These are phyloP conservation scores for Aricia artaxerxes DNA, from an alignment of 2,888 invertebrate genomes.

Conservation along the genomic window DNA sequence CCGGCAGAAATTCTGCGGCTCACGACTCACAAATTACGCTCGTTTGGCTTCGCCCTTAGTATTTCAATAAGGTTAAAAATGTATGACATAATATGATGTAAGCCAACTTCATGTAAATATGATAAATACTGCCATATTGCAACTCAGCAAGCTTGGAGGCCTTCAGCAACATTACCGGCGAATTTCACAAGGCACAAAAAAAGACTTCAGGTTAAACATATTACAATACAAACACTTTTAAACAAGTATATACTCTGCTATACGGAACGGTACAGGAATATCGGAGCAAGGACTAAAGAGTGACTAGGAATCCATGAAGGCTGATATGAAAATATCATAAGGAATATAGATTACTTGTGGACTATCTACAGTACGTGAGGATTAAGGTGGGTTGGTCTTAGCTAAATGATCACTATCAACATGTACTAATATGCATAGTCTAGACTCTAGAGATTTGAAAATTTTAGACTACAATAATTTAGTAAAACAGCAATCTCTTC, in stretches of 20 bases:
- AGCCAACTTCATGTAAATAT: background rate
- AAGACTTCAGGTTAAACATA: conserved; percentile 55
- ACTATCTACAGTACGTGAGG: conserved; percentile 23
- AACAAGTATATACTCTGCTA: conserved; percentile 46
- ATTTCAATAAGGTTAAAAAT: background rate
- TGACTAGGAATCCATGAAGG: conserved; percentile 46
- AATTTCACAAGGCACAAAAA: conserved; percentile 71
- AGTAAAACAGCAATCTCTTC: background rate
- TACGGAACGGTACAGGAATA: conserved; percentile 45
- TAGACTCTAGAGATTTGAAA: background rate
- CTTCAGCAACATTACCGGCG: conserved; percentile 56
- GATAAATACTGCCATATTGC: conserved; percentile 28
- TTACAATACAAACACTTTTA: conserved; percentile 43
- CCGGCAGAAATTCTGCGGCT: no score
- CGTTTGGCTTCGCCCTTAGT: background rate
- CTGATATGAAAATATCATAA: conserved; percentile 45
- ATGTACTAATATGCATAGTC: background rate
- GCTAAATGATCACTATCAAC: conserved; percentile 13
- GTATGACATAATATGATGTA: background rate
- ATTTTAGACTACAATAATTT: background rate
- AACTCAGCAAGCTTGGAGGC: conserved; percentile 42
- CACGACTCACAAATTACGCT: no score
- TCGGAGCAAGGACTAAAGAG: conserved; percentile 45
- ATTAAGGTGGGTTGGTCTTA: conserved; percentile 42
- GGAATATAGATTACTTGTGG: conserved; percentile 41